Base-by-base conservation (phyloP, 2,888 invertebrate genomes). In the Melieria picta region DNA sequence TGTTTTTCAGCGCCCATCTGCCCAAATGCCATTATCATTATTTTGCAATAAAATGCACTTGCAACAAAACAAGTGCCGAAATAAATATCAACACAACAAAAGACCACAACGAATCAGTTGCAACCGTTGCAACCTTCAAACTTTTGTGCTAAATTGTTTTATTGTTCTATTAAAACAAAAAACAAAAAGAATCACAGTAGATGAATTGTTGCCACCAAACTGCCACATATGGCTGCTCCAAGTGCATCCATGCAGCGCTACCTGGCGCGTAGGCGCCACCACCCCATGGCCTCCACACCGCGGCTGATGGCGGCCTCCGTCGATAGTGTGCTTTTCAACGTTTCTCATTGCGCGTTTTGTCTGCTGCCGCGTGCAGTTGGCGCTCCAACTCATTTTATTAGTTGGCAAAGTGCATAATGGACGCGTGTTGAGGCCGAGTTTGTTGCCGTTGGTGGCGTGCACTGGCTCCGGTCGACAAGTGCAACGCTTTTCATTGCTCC, bases 321-420 rank as follows among this genome's bases (percentile, higher is more conserved):
- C 42, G 30, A 30, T 46, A 0, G 1, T n/a, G 30, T 46, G 52
- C 46, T 46, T 30, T 63, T 56, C 3, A 9, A 52, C 55, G 47
- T 16, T 55, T 57, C 10, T 30, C 63, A 13, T 42, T 56, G 50
- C 63, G 46, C 48, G 47, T 58, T 68, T 57, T 46, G n/a, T 60
- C 47, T 11, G 52, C 55, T 65, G 16, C 16, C 30, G 11, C 30
- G 46, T 47, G 47, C 55, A 65, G 30, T 70, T 70, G 57, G n/a
- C 55, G 64, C 65, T 74, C 30, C 74, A 77, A 77, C 75, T 76
- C 75, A 77, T 75, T 77, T 77, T 77, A 77, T 77, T 77, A 77
- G 77, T 76, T 75, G 75, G 74, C 73, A 77, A 76, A 77, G 76
- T 76, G 73, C 77, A 77, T 76, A 77, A 76, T 75, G 73, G 73